phyloP scores from a whole-genome alignment of 2,888 invertebrate species.

The Embidobia sp. region DNA sequence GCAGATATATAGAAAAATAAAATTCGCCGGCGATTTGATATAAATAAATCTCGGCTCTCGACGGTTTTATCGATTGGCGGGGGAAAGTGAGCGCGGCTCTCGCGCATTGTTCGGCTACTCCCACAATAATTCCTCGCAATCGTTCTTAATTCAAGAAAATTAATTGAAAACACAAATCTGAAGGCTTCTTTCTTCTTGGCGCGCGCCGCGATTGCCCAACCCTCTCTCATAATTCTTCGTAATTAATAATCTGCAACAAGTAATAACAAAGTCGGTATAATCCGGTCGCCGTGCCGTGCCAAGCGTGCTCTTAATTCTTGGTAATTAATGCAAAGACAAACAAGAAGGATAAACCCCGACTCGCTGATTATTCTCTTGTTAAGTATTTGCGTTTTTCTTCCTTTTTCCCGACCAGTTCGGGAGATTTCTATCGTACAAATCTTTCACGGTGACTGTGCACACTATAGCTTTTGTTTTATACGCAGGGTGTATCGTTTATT shows the following conservation, averaged over 20 bases:
- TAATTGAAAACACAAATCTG: constrained; percentile 78
- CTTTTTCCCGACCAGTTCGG: constrained; percentile 58
- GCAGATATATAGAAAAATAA: neutral
- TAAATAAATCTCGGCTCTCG: constrained; percentile 45
- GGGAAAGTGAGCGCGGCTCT: constrained; percentile 31
- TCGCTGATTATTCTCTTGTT: constrained; percentile 64
- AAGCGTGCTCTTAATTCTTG: constrained; percentile 79
- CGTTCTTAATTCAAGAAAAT: constrained; percentile 76
- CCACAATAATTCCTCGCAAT: constrained; percentile 70
- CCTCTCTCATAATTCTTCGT: constrained; percentile 75
- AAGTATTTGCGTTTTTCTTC: constrained; percentile 60
- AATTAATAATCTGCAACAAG: constrained; percentile 81
- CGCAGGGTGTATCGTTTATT: constrained; percentile 34
- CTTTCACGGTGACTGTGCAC: constrained; percentile 66
- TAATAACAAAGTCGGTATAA: constrained; percentile 80
- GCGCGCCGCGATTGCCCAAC: constrained; percentile 64
- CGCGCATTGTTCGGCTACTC: constrained; percentile 63
- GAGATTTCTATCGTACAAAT: constrained; percentile 57
- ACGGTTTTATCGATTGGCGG: constrained; percentile 59
- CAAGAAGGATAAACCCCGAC: constrained; percentile 76
- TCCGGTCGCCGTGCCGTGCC: constrained; percentile 76
- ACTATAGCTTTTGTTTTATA: constrained; percentile 55
- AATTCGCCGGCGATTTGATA: constrained; percentile 19
- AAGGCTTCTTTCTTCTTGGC: constrained; percentile 70
- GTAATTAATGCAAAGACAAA: constrained; percentile 81